These are phyloP conservation scores for Micropoecilia bifurca DNA, from an alignment of 2,797 vertebrate species.

Conservation along the genomic window DNA sequence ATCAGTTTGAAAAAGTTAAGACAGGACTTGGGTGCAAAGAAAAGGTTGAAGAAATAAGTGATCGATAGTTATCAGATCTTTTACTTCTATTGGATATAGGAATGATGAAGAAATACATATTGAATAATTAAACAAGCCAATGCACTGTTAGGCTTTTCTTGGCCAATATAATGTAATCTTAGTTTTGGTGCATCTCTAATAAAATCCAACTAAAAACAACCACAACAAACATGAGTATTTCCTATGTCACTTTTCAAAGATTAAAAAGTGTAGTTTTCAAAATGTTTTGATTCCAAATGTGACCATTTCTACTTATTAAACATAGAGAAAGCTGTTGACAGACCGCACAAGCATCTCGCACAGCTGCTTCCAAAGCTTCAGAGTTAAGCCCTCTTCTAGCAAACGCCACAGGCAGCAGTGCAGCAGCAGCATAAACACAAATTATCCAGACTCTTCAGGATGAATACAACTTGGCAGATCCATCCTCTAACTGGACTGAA, in stretches of 20 bases:
- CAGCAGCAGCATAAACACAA: conserved; percentile 39
- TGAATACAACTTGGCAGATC: conserved; percentile 42
- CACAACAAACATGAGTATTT: neutral
- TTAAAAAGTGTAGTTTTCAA: neutral
- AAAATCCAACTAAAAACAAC: neutral
- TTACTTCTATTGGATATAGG: neutral
- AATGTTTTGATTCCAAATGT: neutral
- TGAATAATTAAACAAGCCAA: neutral
- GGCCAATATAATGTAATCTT: neutral
- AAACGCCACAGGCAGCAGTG: conserved; percentile 40
- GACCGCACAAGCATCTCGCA: conserved; percentile 34
- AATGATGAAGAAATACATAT: neutral
- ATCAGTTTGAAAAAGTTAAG: conserved; percentile 27
- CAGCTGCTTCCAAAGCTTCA: conserved; percentile 41
- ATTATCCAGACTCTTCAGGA: conserved; percentile 36
- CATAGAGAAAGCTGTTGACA: conserved; percentile 21
- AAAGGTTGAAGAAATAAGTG: neutral
- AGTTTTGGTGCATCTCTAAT: neutral
- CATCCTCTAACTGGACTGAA: conserved; percentile 40
- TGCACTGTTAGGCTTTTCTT: neutral
- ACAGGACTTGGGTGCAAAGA: conserved; percentile 3
- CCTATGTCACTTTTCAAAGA: neutral
- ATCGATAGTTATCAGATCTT: neutral
- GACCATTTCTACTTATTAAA: neutral
- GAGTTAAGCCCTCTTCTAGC: conserved; percentile 54